A percentile compares a stretch with the other conserved stretches of the same genome.
Conservation (phyloP, 2,113 vertebrate species). For the Xenopus laevis region DNA sequence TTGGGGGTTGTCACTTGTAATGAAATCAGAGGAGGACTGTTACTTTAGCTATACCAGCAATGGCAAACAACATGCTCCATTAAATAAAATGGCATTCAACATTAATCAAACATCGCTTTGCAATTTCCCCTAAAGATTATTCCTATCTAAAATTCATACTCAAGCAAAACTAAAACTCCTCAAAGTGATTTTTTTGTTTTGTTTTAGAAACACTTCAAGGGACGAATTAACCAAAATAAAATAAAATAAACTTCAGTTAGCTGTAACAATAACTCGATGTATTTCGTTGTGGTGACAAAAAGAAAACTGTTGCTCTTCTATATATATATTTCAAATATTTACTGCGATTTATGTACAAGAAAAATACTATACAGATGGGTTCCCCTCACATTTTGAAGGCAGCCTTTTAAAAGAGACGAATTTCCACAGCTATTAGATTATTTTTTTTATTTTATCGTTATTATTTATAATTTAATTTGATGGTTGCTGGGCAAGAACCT, state of each 20-base stretch:
- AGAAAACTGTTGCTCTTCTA: constrained; percentile 79
- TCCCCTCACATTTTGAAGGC: constrained; percentile 82
- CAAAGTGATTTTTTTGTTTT: constrained; percentile 76
- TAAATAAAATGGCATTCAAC: constrained; percentile 94
- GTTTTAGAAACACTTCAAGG: constrained; percentile 72
- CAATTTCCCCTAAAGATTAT: constrained; percentile 62
- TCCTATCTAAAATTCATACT: constrained; percentile 79
- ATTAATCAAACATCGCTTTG: constrained; percentile 81
- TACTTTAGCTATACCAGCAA: constrained; percentile 78
- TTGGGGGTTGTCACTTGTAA: constrained; percentile 66
- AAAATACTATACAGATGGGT: constrained; percentile 98
- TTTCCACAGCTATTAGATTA: background rate
- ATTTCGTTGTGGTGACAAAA: constrained; percentile 68
- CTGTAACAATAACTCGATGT: constrained; percentile 78
- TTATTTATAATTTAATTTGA: background rate
- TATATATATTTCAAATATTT: constrained; percentile 96
- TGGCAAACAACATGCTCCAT: constrained; percentile 94
- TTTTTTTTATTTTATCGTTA: background rate
- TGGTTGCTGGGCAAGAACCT: background rate
- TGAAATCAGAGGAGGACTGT: constrained; percentile 82
- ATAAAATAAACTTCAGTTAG: constrained; percentile 71
- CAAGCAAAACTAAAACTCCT: constrained; percentile 81
- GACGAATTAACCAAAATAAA: constrained; percentile 68
- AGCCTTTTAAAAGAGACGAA: constrained; percentile 14
- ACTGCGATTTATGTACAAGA: constrained; percentile 97